Percentiles rank a stretch among this genome's conserved stretches.
phyloP scores from a whole-genome alignment of 2,113 vertebrate genomes.

The Alethe diademata region DNA sequence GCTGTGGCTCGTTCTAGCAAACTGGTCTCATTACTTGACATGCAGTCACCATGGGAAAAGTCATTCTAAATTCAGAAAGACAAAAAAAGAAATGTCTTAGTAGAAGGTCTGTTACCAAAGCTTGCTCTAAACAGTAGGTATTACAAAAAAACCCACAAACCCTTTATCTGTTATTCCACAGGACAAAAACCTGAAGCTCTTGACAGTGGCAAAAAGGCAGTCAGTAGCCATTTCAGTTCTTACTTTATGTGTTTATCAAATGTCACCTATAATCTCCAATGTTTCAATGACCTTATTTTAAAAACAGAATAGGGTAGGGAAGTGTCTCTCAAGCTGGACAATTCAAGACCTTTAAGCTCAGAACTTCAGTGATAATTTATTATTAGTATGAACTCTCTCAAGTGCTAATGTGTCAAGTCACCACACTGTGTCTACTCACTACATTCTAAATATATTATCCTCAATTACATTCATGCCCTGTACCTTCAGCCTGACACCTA shows the following conservation, averaged over 20 bases:
- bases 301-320: background rate
- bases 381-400: background rate
- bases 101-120: background rate
- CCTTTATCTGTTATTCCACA: background rate
- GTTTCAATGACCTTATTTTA: background rate
- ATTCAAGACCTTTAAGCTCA: background rate
- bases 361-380: background rate
- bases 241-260: background rate
- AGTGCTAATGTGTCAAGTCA: background rate
- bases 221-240: background rate
- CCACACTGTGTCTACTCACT: background rate
- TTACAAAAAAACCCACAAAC: background rate
- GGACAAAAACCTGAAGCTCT: background rate
- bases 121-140: background rate
- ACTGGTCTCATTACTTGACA: constrained; percentile 61
- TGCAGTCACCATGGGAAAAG: constrained; percentile 62
- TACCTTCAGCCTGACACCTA: background rate
- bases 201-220: background rate
- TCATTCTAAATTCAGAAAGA: constrained; percentile 60
- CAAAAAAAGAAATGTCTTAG: background rate
- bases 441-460: background rate
- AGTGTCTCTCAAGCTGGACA: background rate
- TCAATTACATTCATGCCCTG: background rate
- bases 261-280: background rate
- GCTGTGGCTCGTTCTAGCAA: constrained; percentile 61